phyloP scores from a whole-genome alignment of 2,113 vertebrate genomes.

The Percina caprodes region DNA sequence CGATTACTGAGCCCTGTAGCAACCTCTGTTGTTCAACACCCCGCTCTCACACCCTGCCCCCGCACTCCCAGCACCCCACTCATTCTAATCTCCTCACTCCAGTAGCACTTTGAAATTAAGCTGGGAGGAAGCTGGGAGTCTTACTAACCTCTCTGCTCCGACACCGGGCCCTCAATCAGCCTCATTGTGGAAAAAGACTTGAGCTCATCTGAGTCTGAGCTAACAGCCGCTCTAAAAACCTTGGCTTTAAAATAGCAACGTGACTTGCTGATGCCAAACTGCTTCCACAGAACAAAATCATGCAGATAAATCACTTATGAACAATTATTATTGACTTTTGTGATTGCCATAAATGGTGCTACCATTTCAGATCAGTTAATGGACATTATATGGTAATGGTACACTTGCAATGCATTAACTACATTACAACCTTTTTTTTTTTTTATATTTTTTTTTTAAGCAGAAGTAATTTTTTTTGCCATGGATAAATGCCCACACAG shows the following conservation, averaged over 20 bases:
- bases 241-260: constrained; percentile 17
- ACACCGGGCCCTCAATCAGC: constrained; percentile 68
- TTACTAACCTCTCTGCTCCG: constrained; percentile 67
- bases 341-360: background rate
- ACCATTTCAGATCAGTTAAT: background rate
- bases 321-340: background rate
- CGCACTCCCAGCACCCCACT: constrained; percentile 49
- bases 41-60: constrained; percentile 50
- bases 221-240: constrained; percentile 52
- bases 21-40: constrained; percentile 70
- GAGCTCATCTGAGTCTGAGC: constrained; percentile 50
- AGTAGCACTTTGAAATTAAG: constrained; percentile 80
- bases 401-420: background rate
- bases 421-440: background rate
- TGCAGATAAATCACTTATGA: background rate
- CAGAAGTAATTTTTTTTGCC: background rate
- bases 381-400: background rate
- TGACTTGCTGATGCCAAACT: background rate
- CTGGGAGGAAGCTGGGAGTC: constrained; percentile 67
- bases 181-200: constrained; percentile 59
- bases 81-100: constrained; percentile 77
- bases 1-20: constrained; percentile 68
- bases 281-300: constrained; percentile 8
- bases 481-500: background rate
- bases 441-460: background rate